Evolutionary conservation across 2,113 vertebrate species (phyloP).

Genomic region (Alethe diademata): DNA sequence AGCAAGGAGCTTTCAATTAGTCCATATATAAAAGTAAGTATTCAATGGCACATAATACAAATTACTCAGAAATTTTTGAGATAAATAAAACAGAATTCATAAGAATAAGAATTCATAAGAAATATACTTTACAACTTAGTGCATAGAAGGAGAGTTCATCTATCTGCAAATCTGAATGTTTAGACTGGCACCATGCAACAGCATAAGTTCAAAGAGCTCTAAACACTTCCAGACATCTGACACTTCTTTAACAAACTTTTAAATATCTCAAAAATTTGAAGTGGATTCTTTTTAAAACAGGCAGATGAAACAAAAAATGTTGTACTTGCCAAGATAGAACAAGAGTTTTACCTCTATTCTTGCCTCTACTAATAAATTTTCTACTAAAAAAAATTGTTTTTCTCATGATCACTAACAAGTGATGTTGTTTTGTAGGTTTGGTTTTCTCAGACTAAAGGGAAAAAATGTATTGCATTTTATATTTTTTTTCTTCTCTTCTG

Average conservation of each 20-base stretch:
- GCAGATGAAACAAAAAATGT: neutral
- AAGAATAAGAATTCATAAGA: neutral
- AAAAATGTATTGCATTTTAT: neutral
- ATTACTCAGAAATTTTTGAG: neutral
- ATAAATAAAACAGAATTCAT: neutral
- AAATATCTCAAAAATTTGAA: neutral
- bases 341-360: neutral
- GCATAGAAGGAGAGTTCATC: neutral
- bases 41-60: neutral
- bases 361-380: neutral
- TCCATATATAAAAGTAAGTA: neutral
- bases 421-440: neutral
- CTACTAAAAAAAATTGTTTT: neutral
- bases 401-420: neutral
- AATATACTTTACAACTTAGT: neutral
- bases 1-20: neutral
- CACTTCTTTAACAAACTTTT: neutral
- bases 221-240: neutral
- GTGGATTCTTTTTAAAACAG: neutral
- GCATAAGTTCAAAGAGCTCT: neutral
- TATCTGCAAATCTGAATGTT: neutral
- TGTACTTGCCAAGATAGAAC: neutral
- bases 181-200: neutral
- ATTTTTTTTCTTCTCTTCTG: too few species aligned
- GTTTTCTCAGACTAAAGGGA: neutral